phyloP scores from a whole-genome alignment of 1,140 invertebrate species.

The Drosophila persimilis region DNA sequence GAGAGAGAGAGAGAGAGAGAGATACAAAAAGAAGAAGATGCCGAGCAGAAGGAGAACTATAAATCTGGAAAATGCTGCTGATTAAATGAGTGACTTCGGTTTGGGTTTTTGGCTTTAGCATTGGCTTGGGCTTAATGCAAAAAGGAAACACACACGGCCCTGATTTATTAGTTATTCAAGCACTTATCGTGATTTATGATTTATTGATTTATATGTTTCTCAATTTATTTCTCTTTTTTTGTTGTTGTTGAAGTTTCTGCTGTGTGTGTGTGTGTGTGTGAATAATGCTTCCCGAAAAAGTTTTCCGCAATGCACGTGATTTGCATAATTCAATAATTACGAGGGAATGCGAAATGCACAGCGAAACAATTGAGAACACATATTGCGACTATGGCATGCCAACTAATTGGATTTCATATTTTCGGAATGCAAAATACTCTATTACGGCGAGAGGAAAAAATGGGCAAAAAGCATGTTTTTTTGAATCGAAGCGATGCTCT shows the following conservation, averaged over 20 bases:
- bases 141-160: slow-evolving; percentile 57
- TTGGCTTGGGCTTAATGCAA: slow-evolving; percentile 29
- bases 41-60: slow-evolving; percentile 13
- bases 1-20: too few species aligned
- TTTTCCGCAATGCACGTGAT: slow-evolving; percentile 49
- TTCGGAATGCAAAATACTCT: too few species aligned
- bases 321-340: slow-evolving; percentile 71
- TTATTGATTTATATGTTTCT: slow-evolving; percentile 59
- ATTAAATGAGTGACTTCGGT: slow-evolving; percentile 48
- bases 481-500: too few species aligned
- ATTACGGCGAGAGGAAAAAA: too few species aligned
- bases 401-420: not conserved
- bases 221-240: slow-evolving; percentile 12
- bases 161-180: slow-evolving; percentile 73
- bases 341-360: slow-evolving; percentile 10
- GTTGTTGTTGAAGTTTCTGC: slow-evolving; percentile 6
- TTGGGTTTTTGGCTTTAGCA: not conserved
- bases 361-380: slow-evolving; percentile 1
- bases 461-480: too few species aligned
- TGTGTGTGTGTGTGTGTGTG: slow-evolving; percentile 32
- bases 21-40: too few species aligned
- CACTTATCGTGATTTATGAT: slow-evolving; percentile 72
- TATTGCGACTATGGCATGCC: slow-evolving; percentile 23
- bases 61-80: slow-evolving; percentile 42
- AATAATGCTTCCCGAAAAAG: slow-evolving; percentile 43